Evolutionary conservation across 2,888 invertebrate species (phyloP), one percentile per base, ranked within the genome.

Genomic region (Cataglyphis cursor): DNA sequence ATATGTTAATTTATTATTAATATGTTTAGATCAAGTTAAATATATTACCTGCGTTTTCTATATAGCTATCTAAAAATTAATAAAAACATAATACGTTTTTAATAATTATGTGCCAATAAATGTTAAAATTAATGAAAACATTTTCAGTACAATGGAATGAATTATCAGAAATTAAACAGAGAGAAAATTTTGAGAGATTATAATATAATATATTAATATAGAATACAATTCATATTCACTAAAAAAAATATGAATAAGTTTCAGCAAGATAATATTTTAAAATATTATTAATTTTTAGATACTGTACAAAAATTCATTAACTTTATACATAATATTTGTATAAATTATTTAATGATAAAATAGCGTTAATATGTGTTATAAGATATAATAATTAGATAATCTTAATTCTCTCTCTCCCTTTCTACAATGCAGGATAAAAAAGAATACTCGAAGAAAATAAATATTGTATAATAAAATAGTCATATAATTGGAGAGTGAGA

Each of bases 51-150:
- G n/a, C 1, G 10, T 70, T 70, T 31, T 41, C 8, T 9, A n/a
- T n/a, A n/a, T n/a, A 72, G 59, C 57, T 78, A 72, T 44, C 57
- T 59, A 70, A 72, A 78, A 72, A 72, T 72, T 78, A 72, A 72
- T 72, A 44, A 59, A 18, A 57, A 57, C 31, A 78, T 41, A 35
- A 35, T 31, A 72, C 0, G 15, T 57, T 51, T n/a, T 70, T 57
- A n/a, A n/a, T 54, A 78, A 78, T 76, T 18, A 57, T 78, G 73
- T 78, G 59, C 59, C 78, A 78, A 64, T 21, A 75, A 76, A 57
- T 70, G 2, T 57, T n/a, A 41, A 66, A 68, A 57, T 15, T 54
- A 66, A 41, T 54, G 28, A 68, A 54, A 70, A 78, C 72, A 70
- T 28, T 70, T 68, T 70, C 18, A 44, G 18, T 57, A 78, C 31